A percentile compares a stretch with the other conserved stretches of the same genome.
These are phyloP conservation scores for Zaprionus obscuricornis DNA, from an alignment of 2,888 invertebrate genomes.

Conservation along the genomic window DNA sequence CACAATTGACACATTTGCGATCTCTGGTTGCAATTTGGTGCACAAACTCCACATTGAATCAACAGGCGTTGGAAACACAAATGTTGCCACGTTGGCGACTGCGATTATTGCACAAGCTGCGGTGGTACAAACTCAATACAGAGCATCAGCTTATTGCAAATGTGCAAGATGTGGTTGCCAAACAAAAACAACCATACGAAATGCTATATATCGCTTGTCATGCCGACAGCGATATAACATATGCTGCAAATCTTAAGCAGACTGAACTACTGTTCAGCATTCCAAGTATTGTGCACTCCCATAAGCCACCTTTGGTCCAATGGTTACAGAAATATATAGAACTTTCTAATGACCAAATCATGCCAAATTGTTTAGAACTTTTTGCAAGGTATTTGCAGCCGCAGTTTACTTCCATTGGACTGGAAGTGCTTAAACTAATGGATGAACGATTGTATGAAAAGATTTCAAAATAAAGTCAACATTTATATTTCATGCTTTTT, in stretches of 20 bases:
- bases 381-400: slow-evolving; percentile 96
- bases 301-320: slow-evolving; percentile 94
- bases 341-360: slow-evolving; percentile 11
- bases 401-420: slow-evolving; percentile 92
- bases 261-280: slow-evolving; percentile 90
- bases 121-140: slow-evolving; percentile 90
- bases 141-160: slow-evolving; percentile 88
- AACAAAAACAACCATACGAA: slow-evolving; percentile 94
- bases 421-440: slow-evolving; percentile 93
- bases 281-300: slow-evolving; percentile 96
- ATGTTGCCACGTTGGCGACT: slow-evolving; percentile 93
- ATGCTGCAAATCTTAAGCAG: slow-evolving; percentile 78
- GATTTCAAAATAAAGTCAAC: not conserved
- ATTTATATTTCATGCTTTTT: not conserved
- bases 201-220: slow-evolving; percentile 87
- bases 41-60: slow-evolving; percentile 91
- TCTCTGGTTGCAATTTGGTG: slow-evolving; percentile 95
- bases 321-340: slow-evolving; percentile 84
- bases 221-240: slow-evolving; percentile 41
- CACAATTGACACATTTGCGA: slow-evolving; percentile 85
- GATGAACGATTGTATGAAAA: slow-evolving; percentile 83
- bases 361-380: slow-evolving; percentile 89
- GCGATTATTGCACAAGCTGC: slow-evolving; percentile 89
- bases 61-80: slow-evolving; percentile 87
- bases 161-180: slow-evolving; percentile 83